Conservation (phyloP, 2,113 vertebrate genomes). For the Lamprotornis superbus region DNA sequence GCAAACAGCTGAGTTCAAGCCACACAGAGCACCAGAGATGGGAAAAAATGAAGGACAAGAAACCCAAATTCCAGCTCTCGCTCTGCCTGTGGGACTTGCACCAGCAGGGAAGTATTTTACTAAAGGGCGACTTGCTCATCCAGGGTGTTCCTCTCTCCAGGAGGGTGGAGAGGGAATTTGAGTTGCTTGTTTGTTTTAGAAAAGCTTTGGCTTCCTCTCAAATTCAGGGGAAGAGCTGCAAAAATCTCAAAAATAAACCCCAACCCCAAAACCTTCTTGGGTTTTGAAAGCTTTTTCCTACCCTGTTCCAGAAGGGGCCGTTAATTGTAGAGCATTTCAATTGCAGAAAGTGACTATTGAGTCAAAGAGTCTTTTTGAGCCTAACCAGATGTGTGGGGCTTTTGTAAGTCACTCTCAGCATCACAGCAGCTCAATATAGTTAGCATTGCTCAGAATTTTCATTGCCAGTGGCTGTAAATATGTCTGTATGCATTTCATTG, state of each 20-base stretch:
- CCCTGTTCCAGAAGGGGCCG: neutral
- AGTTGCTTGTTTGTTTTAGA: constrained; percentile 13
- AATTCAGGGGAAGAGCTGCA: neutral
- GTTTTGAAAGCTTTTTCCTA: constrained; percentile 28
- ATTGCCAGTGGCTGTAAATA: constrained; percentile 53
- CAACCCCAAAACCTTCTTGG: neutral
- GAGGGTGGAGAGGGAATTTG: neutral
- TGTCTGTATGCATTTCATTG: constrained; percentile 6
- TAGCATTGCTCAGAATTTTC: constrained; percentile 15
- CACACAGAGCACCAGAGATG: neutral
- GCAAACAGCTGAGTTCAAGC: neutral
- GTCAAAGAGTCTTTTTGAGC: constrained; percentile 1
- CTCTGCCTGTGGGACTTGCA: neutral
- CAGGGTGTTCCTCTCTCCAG: neutral
- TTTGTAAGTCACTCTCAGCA: neutral
- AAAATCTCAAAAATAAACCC: neutral
- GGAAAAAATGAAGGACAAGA: neutral
- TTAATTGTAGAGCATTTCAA: neutral
- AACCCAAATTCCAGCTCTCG: neutral
- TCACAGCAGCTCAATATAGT: neutral
- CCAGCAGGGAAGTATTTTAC: neutral
- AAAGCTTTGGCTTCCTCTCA: constrained; percentile 19
- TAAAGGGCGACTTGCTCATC: neutral
- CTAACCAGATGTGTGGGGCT: neutral
- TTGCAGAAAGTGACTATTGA: neutral